Evolutionary conservation across 2,888 invertebrate species (phyloP), one percentile per base, ranked within the genome.

Genomic region (Acronicta aceris): DNA sequence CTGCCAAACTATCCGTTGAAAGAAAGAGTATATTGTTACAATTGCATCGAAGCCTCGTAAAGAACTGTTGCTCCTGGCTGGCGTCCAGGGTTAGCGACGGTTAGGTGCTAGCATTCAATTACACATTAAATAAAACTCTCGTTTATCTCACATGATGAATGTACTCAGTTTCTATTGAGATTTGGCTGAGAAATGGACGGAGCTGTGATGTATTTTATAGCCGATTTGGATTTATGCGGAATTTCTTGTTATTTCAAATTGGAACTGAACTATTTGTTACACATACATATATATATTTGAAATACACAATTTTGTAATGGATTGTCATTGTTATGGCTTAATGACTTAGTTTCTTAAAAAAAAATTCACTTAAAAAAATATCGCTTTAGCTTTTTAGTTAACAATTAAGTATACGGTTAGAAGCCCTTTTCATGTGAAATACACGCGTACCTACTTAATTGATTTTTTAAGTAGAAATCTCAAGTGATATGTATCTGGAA

Each of bases 51-150:
- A 59, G 67, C 46, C 71, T 68, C 69, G 62, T 77, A 76, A 67
- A 74, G 69, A 82, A 78, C 83, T 83, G 83, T 82, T 83, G 83
- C 83, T 76, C 73, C 77, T 84, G 83, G 83, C 83, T 25, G 15
- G 41, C 47, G 56, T 76, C 83, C 83, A 84, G 82, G 33, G 15
- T 53, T 42, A 15, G 38, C 55, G 51, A 15, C 38, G 49, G 47
- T 51, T 59, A 57, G 64, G 72, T 74, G 65, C 55, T 74, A 71
- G 61, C 68, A 72, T 79, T 81, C 79, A 79, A 81, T 82, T 80
- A 80, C 60, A 59, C 66, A 68, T 81, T 74, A 70, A 60, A 78
- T 66, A 71, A 59, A 65, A 68, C 46, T 50, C 38, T 49, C 58
- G 40, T 65, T 65, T 67, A 42, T 50, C 49, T 50, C 71, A 41